These are phyloP conservation scores for Heterotilapia buettikoferi DNA, from an alignment of 2,113 vertebrate genomes.

Conservation along the genomic window DNA sequence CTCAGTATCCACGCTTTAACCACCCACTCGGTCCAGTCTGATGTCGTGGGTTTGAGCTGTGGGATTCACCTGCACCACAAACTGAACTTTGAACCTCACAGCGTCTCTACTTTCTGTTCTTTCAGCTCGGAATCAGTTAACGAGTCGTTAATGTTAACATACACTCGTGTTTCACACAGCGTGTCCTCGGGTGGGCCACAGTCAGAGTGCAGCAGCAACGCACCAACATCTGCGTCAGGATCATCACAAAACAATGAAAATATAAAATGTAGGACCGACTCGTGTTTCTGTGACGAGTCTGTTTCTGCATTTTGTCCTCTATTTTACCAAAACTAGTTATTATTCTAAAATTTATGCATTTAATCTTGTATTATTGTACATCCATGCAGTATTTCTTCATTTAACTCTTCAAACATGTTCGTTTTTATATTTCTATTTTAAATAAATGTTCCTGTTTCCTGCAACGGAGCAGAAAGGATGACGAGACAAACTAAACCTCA, in stretches of 20 bases:
- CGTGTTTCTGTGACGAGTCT: background rate
- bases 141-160: accelerated
- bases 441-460: background rate
- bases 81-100: background rate
- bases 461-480: background rate
- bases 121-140: background rate
- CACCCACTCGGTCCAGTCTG: accelerated
- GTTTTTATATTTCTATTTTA: background rate
- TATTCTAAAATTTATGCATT: background rate
- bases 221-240: accelerated
- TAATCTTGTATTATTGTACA: background rate
- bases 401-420: background rate
- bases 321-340: background rate
- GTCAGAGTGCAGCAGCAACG: background rate
- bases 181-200: background rate
- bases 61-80: background rate
- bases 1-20: background rate
- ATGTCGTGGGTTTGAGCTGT: background rate
- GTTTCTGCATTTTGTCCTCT: background rate
- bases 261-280: background rate
- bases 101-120: accelerated
- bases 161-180: background rate
- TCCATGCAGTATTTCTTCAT: accelerated
- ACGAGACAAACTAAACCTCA: background rate
- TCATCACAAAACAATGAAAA: background rate